phyloP scores from a whole-genome alignment of 1,140 invertebrate genomes.

The Drosophila willistoni region DNA sequence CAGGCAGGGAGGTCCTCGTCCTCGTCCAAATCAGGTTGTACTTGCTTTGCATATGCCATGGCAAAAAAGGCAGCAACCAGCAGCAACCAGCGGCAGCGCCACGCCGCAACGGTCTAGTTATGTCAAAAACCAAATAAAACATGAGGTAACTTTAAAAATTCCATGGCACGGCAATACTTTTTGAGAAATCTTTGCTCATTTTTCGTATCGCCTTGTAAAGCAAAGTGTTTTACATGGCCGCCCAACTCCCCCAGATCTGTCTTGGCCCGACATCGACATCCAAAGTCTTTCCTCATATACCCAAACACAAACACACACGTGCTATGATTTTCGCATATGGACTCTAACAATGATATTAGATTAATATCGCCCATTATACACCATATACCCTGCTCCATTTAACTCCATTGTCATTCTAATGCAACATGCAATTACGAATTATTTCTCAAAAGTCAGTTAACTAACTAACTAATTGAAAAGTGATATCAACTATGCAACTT shows the following conservation, averaged over 20 bases:
- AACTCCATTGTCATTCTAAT: too few relatives aligned
- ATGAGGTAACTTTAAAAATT: conserved; percentile 66
- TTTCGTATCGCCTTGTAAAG: conserved; percentile 60
- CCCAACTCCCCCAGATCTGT: conserved; percentile 35
- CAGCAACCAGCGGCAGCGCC: conserved; percentile 6
- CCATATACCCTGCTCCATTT: too few relatives aligned
- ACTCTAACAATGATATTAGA: too few relatives aligned
- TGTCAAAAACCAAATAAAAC: conserved; percentile 62
- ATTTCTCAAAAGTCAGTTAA: too few relatives aligned
- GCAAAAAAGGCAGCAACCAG: not conserved
- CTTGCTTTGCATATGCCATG: conserved; percentile 46
- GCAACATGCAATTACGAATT: too few relatives aligned
- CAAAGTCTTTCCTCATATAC: conserved; percentile 39
- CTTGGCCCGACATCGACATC: conserved; percentile 18
- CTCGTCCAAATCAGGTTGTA: conserved; percentile 71
- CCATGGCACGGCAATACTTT: conserved; percentile 38
- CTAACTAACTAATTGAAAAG: too few relatives aligned
- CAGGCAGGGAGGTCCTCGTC: conserved; percentile 22
- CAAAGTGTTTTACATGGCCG: conserved; percentile 69
- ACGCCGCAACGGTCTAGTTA: conserved; percentile 67
- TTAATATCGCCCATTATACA: too few relatives aligned
- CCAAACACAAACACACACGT: not conserved
- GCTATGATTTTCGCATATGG: conserved; percentile 12
- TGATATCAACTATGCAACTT: too few relatives aligned
- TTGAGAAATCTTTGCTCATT: conserved; percentile 50